Conservation (phyloP, 2,797 vertebrate species). For the Mycteria americana region DNA sequence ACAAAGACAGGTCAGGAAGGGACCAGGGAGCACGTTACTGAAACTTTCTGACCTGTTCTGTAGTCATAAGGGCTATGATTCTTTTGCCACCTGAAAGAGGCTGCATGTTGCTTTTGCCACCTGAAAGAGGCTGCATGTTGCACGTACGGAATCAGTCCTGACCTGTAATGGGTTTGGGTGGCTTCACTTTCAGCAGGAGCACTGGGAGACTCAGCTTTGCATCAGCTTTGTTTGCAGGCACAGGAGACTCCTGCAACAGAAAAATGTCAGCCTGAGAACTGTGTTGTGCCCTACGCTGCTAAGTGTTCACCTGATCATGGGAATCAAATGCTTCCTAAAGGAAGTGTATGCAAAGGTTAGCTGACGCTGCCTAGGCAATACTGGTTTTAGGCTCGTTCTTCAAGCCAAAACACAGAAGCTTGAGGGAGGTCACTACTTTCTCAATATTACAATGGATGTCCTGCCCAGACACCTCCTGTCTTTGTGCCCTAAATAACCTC, state of each 20-base stretch:
- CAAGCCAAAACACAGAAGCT: neutral
- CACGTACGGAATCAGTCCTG: neutral
- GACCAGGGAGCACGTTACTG: neutral
- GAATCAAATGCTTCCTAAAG: neutral
- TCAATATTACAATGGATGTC: neutral
- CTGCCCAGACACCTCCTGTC: neutral
- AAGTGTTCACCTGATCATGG: neutral
- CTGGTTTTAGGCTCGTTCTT: neutral
- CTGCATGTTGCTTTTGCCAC: neutral
- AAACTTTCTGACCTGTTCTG: neutral
- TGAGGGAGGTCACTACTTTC: neutral
- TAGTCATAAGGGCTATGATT: neutral
- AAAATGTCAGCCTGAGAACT: neutral
- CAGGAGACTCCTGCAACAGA: slow-evolving; percentile 18
- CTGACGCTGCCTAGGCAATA: neutral
- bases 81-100: neutral
- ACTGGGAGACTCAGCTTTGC: slow-evolving; percentile 70
- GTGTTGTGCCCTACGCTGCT: neutral
- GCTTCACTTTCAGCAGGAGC: slow-evolving; percentile 76
- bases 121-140: neutral
- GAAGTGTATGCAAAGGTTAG: neutral
- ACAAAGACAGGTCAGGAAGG: neutral
- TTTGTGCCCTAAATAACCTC: neutral
- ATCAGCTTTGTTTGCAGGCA: slow-evolving; percentile 36
- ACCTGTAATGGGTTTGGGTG: slow-evolving; percentile 78